Conservation (phyloP, 1,140 invertebrate genomes). For the Sycophila sp. region DNA sequence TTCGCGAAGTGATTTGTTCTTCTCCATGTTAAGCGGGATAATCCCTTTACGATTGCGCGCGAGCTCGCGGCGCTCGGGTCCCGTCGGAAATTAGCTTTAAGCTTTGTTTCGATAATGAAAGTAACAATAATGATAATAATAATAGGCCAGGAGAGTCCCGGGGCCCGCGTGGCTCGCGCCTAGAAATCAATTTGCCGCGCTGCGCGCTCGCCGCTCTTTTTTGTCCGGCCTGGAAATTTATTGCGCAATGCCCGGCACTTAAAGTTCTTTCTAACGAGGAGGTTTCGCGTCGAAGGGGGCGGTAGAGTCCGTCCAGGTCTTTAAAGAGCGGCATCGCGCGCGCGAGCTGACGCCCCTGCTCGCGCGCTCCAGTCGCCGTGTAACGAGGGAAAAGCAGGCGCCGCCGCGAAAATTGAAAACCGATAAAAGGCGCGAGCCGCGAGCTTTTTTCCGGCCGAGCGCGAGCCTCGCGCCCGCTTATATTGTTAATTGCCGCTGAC, state of each 20-base stretch:
- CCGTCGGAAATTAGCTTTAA: conserved; percentile 22
- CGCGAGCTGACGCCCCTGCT: not conserved
- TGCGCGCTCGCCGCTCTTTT: not conserved
- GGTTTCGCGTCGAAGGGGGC: conserved; percentile 5
- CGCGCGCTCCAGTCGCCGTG: not conserved
- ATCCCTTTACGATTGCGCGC: conserved; percentile 23
- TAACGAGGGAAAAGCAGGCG: conserved; percentile 24
- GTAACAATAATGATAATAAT: conserved; percentile 27
- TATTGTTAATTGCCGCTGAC: conserved; percentile 20
- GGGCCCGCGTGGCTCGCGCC: not conserved
- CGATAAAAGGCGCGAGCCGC: conserved; percentile 12
- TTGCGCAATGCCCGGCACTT: conserved; percentile 29
- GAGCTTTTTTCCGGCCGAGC: not conserved
- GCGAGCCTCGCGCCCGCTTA: not conserved
- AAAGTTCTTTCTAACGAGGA: conserved; percentile 30
- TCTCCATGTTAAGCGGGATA: not conserved
- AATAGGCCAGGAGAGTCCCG: not conserved
- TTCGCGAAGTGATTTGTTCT: not conserved
- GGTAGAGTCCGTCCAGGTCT: not conserved
- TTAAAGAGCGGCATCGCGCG: not conserved
- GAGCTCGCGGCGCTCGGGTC: too few relatives aligned
- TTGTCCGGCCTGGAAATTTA: conserved; percentile 22
- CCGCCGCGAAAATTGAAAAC: conserved; percentile 20
- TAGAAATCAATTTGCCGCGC: conserved; percentile 32
- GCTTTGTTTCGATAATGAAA: conserved; percentile 18